Evolutionary conservation across 1,140 invertebrate species (phyloP), one percentile per base, ranked within the genome.

Genomic region (Eciton burchellii): DNA sequence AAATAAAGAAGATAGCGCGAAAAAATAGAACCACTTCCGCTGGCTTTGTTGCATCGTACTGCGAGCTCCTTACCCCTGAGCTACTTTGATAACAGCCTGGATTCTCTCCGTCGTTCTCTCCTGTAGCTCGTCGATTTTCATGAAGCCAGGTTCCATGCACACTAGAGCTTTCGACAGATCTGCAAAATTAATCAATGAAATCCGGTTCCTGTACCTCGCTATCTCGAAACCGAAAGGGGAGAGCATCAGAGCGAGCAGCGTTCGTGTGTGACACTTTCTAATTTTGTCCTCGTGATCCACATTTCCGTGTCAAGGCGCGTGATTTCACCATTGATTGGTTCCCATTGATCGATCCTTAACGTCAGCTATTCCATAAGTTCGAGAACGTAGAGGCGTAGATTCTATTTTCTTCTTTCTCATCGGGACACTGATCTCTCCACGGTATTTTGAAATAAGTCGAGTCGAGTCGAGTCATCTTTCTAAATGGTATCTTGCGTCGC

Each of bases 71-170:
- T 87, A 93, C 92, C 92, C 92, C 79, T 93, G 92, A 72, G 85
- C 90, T 71, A 85, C 85, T 70, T 85, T 83, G 1, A 88, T 83
- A 26, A 93, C 73, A 3, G 91, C 83, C 35, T 87, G 74, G 26
- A 93, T 82, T 88, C 92, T 91, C 73, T 93, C 92, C 12, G 91
- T 60, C 76, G 84, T 93, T 26, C 91, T 90, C 12, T 91, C 89
- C 19, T 87, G 88, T 63, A 93, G 66, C 71, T 84, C 26, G 0
- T 93, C 89, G 1, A 93, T 71, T 82, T 92, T 93, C 8, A 93
- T 90, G 63, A 93, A 93, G 52, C 89, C 90, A 35, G 89, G 71
- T 86, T 93, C 93, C 65, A 93, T 60, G 43, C 91, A 92, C 14
- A 94, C 88, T 5, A 93, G 72, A 24, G 91, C 85, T 79, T 92